A percentile compares a stretch with the other conserved stretches of the same genome.
Evolutionary conservation across 2,888 invertebrate species (phyloP).

Genomic region (Drosophila diplacantha): DNA sequence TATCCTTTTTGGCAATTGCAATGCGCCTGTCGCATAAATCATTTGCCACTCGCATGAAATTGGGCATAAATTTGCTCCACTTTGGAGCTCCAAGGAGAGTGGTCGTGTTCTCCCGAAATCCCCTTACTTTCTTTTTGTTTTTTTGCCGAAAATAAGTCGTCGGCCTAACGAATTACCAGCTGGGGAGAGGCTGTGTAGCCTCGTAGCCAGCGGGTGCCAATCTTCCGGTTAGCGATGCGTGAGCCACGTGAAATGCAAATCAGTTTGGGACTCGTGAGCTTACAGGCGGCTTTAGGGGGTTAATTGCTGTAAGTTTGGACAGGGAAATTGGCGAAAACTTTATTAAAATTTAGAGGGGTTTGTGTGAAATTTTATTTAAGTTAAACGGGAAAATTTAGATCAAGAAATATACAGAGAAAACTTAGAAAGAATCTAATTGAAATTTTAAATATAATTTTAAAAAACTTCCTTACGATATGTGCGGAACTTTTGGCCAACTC

Average conservation of each 20-base stretch:
- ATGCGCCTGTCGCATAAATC: conserved; percentile 69
- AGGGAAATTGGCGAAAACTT: not conserved
- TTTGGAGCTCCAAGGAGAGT: conserved; percentile 46
- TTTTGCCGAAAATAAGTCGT: conserved; percentile 58
- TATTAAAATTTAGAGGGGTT: not conserved
- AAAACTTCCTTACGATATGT: not conserved
- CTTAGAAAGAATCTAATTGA: not conserved
- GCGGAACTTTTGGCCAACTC: not conserved
- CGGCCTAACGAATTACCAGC: conserved; percentile 67
- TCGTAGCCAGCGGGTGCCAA: conserved; percentile 26
- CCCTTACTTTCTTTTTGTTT: conserved; percentile 2
- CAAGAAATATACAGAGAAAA: not conserved
- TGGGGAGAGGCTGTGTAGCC: conserved; percentile 22
- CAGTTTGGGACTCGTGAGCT: conserved; percentile 3
- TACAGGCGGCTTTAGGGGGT: not conserved
- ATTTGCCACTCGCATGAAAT: conserved; percentile 72
- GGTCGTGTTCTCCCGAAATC: conserved; percentile 1
- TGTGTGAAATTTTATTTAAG: too few species aligned
- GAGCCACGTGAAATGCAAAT: conserved; percentile 29
- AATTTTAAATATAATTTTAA: too few species aligned
- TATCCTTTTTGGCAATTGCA: conserved; percentile 73
- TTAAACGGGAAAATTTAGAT: not conserved
- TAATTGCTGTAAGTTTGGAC: conserved; percentile 12
- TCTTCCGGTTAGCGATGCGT: conserved; percentile 22
- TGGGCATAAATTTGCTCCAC: conserved; percentile 73